Base-by-base conservation (phyloP, 1,140 invertebrate species). In the Trichomalopsis sarcophagae region DNA sequence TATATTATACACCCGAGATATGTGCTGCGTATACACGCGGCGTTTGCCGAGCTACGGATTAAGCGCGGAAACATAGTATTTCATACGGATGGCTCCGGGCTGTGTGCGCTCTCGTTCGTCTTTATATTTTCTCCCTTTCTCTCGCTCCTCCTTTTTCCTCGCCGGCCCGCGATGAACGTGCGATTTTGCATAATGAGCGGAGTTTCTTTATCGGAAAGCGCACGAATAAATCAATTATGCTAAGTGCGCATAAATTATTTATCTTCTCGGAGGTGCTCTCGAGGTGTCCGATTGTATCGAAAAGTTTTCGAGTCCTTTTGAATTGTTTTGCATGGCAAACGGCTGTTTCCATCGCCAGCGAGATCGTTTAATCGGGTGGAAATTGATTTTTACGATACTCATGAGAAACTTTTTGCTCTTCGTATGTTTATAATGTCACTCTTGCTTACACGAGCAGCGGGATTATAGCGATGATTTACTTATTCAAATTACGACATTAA, bases 191-290 rank as follows among this genome's bases (percentile, higher is more conserved):
- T 78, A 78, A 78, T 62, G 76, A 62, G 47, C 17, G 2, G n/a
- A 21, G 50, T 27, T 17, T 76, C 75, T 76, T 76, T 76, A 76
- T 76, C 75, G 40, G 40, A 0, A 50, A 76, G 17, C 40, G 17
- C 40, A 50, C 27, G 76, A 78, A 78, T 78, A 78, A 62, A 78
- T 87, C 82, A 85, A 88, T 87, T 87, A 84, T 86, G 76, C 30
- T 75, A 66, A 55, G 71, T 21, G 81, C 75, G 62, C 66, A 69
- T 84, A 81, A 85, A 86, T 71, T 36, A 85, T 79, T 83, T 83
- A 84, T 84, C 82, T 40, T 86, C 73, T 17, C 21, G 85, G 36
- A n/a, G 36, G 36, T 75, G 36, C 36, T 7, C 33, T 62, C 55
- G 55, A 3, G 55, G 17, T 11, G 1, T 50, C 11, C 2, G 11